Conservation (phyloP, 2,888 invertebrate species). For the Aradus depressus region DNA sequence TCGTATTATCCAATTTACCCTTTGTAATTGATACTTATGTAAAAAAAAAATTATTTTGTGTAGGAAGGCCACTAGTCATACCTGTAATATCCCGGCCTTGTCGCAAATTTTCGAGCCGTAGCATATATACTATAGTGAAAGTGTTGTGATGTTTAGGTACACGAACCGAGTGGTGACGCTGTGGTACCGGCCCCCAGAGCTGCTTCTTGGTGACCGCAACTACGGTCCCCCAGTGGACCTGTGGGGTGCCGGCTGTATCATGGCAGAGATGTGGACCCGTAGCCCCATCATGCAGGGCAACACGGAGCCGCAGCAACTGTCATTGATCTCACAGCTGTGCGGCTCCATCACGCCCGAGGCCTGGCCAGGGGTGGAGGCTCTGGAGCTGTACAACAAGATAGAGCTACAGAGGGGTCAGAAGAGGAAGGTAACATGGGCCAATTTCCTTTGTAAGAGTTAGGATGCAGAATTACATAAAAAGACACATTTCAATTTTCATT, state of each 20-base stretch:
- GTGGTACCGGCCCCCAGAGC: constrained; percentile 76
- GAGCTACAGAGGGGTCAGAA: constrained; percentile 79
- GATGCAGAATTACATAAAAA: too few species aligned
- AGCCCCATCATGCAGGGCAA: constrained; percentile 89
- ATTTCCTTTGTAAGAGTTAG: too few species aligned
- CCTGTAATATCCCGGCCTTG: too few species aligned
- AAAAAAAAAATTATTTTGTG: too few species aligned
- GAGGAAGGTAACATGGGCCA: constrained; percentile 62
- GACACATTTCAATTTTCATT: too few species aligned
- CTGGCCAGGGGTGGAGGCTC: constrained; percentile 85
- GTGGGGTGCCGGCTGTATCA: constrained; percentile 97
- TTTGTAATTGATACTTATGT: too few species aligned
- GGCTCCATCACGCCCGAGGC: constrained; percentile 88
- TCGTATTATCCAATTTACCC: too few species aligned
- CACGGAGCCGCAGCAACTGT: constrained; percentile 91
- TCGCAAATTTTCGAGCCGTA: too few species aligned
- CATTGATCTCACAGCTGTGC: constrained; percentile 88
- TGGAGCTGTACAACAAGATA: constrained; percentile 80
- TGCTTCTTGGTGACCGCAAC: constrained; percentile 71
- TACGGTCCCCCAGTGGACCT: constrained; percentile 96
- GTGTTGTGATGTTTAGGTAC: constrained; percentile 47
- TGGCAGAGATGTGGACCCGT: constrained; percentile 99
- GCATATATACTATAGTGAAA: too few species aligned
- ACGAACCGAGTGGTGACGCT: constrained; percentile 97
- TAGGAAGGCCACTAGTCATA: too few species aligned